Evolutionary conservation across 2,113 vertebrate species (phyloP).

Genomic region (Columbina picui): DNA sequence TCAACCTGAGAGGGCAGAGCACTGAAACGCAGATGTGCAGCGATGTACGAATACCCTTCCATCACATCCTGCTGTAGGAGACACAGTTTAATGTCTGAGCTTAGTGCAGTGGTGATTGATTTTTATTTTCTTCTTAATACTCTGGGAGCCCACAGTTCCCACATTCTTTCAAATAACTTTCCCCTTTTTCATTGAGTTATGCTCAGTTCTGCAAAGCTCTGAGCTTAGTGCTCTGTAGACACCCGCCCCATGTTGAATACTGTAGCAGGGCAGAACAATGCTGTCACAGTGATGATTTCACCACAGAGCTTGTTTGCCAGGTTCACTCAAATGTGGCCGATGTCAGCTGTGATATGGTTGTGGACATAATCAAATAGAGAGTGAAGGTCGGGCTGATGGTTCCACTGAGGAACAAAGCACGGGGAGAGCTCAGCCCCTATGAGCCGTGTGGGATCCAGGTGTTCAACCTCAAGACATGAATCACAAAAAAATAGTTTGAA

Average conservation of each 20-base stretch:
- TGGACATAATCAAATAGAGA: slow-evolving; percentile 7
- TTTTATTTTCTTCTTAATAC: background rate
- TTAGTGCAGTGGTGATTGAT: background rate
- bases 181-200: background rate
- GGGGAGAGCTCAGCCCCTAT: background rate
- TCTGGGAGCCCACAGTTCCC: background rate
- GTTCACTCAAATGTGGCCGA: background rate
- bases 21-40: fast-evolving
- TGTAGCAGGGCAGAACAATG: background rate
- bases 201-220: background rate
- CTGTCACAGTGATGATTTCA: background rate
- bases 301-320: background rate
- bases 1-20: background rate
- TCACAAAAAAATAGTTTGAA: background rate
- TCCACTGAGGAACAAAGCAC: background rate
- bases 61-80: background rate
- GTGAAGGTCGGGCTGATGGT: background rate
- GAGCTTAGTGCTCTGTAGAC: background rate
- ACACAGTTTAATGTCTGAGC: background rate
- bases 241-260: fast-evolving
- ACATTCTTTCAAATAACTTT: background rate
- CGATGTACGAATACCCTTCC: background rate
- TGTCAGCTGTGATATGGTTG: background rate
- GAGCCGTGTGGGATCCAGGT: background rate
- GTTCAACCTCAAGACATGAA: fast-evolving